Base-by-base conservation (phyloP, 2,888 invertebrate genomes). In the Zelleria hepariella region DNA sequence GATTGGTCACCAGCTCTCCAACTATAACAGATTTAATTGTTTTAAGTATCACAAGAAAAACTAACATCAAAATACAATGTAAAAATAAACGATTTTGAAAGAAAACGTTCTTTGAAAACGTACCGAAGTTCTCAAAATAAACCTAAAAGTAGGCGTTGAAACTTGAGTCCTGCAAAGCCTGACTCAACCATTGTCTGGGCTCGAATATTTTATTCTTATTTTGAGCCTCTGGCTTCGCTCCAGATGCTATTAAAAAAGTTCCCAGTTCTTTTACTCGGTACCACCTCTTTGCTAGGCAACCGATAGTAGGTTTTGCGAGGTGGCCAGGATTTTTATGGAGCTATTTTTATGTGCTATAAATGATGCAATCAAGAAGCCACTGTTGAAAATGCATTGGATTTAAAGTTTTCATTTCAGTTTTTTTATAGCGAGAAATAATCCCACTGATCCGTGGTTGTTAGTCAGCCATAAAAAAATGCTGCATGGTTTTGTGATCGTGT, bases 211-310 rank as follows among this genome's bases (percentile, higher is more conserved):
- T 60, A 61, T 53, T 61, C 58, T 62, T 57, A 58, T 57, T 63
- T 62, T 62, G 55, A 42, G 57, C 56, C 58, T 65, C 69, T 70
- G 73, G 74, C 73, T 58, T 63, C 58, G 49, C 62, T 74, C 74
- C 74, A 74, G 67, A 69, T 66, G 65, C 68, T 68, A 68, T 74
- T 71, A 72, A 64, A 65, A 42, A 68, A 71, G 62, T 68, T 71
- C 67, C 65, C 68, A 66, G 64, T 69, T 71, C 61, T 72, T 73
- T 71, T 65, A 58, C 62, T 54, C 52, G 58, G 54, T 54, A 54
- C 54, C 54, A 51, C 51, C 62, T 61, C 61, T 64, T 66, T 64
- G 63, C 65, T 62, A 61, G 63, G 66, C 62, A 57, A 62, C 64
- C 62, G 62, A 61, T 15, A 61, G 63, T 60, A 61, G 58, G 62